Evolutionary conservation across 1,140 invertebrate genomes (phyloP).

Genomic region (Leptinotarsa undecemlineata): DNA sequence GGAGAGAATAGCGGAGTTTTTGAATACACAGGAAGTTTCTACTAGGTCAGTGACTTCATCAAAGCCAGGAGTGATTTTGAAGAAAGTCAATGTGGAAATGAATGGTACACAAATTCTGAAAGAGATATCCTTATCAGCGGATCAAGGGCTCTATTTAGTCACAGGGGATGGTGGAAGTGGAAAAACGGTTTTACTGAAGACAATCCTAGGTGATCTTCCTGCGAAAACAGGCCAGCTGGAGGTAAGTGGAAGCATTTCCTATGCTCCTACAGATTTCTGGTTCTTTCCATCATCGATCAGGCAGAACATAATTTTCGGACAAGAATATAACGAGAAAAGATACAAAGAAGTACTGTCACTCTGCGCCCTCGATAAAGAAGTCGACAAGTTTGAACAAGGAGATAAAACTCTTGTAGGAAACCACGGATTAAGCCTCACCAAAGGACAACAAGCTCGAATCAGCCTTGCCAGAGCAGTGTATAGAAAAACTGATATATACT

Average conservation of each 20-base stretch:
- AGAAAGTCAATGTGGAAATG: conserved; percentile 34
- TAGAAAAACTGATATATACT: conserved; percentile 74
- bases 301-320: background rate
- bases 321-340: background rate
- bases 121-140: conserved; percentile 42
- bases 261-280: background rate
- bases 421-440: conserved; percentile 75
- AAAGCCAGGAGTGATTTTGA: conserved; percentile 36
- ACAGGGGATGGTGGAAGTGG: background rate
- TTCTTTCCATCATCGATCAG: background rate
- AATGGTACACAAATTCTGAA: conserved; percentile 57
- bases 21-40: conserved; percentile 34
- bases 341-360: background rate
- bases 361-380: background rate
- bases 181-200: background rate
- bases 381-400: conserved; percentile 50
- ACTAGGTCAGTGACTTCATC: conserved; percentile 13
- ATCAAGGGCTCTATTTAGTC: background rate
- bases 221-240: background rate
- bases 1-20: conserved; percentile 38
- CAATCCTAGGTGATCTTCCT: background rate
- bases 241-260: background rate
- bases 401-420: conserved; percentile 82
- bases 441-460: conserved; percentile 88
- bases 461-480: conserved; percentile 85